Percentiles rank a stretch among this genome's conserved stretches.
These are phyloP conservation scores for Lissocephala sabroskyi DNA, from an alignment of 2,888 invertebrate species.

Conservation along the genomic window DNA sequence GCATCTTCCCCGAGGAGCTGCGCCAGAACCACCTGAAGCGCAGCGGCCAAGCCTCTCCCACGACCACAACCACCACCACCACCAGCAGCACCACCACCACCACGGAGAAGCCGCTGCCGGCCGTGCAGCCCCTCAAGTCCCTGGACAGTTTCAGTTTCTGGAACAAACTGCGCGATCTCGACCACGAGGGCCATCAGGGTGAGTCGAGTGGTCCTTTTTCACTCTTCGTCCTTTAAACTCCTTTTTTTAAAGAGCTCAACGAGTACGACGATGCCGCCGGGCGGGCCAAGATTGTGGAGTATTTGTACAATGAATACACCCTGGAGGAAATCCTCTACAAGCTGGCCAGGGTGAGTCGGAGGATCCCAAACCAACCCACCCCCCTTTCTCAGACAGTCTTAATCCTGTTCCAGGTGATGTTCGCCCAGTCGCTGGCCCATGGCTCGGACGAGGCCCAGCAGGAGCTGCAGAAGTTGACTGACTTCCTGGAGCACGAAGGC, in stretches of 20 bases:
- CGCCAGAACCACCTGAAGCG: conserved; percentile 67
- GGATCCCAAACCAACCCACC: not conserved
- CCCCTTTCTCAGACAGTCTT: too few relatives aligned
- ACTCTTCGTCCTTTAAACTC: too few relatives aligned
- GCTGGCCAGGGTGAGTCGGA: conserved; percentile 78
- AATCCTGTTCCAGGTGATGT: conserved; percentile 77
- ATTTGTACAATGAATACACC: conserved; percentile 81
- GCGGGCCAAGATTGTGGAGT: conserved; percentile 80
- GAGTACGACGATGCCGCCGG: conserved; percentile 82
- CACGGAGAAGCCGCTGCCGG: conserved; percentile 56
- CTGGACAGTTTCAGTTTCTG: conserved; percentile 67
- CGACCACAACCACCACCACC: conserved; percentile 34
- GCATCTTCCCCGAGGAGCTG: conserved; percentile 66
- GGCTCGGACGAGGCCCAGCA: conserved; percentile 81
- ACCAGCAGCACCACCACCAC: conserved; percentile 52
- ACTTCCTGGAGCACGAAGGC: conserved; percentile 82
- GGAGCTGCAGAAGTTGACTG: conserved; percentile 82
- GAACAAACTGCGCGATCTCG: conserved; percentile 67
- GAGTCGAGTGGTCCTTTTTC: too few relatives aligned
- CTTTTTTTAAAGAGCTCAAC: conserved; percentile 46
- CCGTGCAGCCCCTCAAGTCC: conserved; percentile 44
- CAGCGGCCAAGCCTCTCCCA: conserved; percentile 29
- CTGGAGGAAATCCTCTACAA: conserved; percentile 87
- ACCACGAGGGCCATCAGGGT: conserved; percentile 51
- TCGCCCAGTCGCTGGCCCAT: conserved; percentile 81